Percentiles rank a stretch among this genome's conserved stretches.
Evolutionary conservation across 1,140 invertebrate species (phyloP).

Genomic region (Helicoverpa armigera): DNA sequence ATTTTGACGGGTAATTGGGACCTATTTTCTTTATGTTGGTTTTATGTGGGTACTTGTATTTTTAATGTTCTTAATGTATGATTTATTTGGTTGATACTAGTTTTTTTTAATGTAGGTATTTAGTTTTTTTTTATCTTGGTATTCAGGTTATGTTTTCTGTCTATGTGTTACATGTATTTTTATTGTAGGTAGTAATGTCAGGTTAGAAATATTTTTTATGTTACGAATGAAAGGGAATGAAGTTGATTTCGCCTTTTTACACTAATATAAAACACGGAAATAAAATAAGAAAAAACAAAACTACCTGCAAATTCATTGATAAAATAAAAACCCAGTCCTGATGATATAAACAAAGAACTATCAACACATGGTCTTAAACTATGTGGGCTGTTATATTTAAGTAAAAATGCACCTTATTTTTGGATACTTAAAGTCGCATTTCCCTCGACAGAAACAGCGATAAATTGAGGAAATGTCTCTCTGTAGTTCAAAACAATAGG

Average conservation of each 20-base stretch:
- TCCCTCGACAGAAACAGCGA: background rate
- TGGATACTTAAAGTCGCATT: background rate
- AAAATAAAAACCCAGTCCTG: background rate
- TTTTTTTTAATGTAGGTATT: background rate
- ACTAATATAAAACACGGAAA: background rate
- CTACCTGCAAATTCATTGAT: slow-evolving; percentile 14
- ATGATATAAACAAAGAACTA: slow-evolving; percentile 21
- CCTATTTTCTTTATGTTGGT: background rate
- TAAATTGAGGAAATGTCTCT: slow-evolving; percentile 39
- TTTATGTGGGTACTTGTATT: background rate
- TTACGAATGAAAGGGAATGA: too few species aligned
- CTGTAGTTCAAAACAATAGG: slow-evolving; percentile 24
- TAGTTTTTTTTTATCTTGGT: background rate
- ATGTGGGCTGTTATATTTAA: slow-evolving; percentile 14
- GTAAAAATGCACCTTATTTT: slow-evolving; percentile 1
- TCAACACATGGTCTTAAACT: slow-evolving; percentile 6
- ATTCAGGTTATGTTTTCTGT: background rate
- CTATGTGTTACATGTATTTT: too few species aligned
- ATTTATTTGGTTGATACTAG: background rate
- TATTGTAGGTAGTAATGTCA: too few species aligned
- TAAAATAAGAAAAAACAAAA: background rate
- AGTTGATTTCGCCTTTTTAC: too few species aligned
- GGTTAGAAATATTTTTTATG: background rate
- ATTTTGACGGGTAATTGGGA: background rate
- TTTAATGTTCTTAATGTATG: background rate